Base-by-base conservation (phyloP, 2,797 vertebrate genomes). In the Pangasius djambal region DNA sequence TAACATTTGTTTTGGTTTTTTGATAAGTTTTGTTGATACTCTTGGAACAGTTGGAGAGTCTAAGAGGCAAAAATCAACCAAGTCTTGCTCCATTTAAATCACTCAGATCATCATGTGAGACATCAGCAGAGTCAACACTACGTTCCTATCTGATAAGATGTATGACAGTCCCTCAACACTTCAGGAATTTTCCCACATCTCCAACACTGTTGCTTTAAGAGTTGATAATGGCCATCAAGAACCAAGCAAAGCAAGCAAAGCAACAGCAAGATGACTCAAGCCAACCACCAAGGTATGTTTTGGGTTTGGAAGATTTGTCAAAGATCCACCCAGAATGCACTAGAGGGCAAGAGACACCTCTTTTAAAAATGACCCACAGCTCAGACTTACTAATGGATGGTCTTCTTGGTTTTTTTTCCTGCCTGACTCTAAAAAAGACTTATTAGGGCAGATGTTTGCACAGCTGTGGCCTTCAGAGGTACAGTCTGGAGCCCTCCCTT, bases 361-460 rank as follows among this genome's bases (percentile, higher is more conserved):
- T 90, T 83, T 84, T 79, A 84, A 89, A 91, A 88, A 91, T 81
- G 85, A 87, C 88, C 59, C 83, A 67, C 59, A 44, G 87, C 87
- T 91, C 85, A 90, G 67, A 82, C 88, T 89, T 75, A 86, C 86
- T 92, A 93, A 95, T 94, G 87, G 92, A 94, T 94, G 85, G 89
- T 88, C 90, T 91, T 90, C 89, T 87, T 89, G 86, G 28, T 6
- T 93, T 91, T 93, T 89, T 91, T 90, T 88, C 91, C 83, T 86
- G 91, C 91, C 91, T 92, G 77, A 88, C 44, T 89, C 70, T 89
- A 88, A 85, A 74, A 83, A 90, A 90, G 92, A 94, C 91, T 92
- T 92, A 89, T 92, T 88, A 89, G 92, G 91, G 94, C 93, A 94
- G 93, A 93, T 96, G 95, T 95, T 96, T 96, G 93, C 65, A 94